These are phyloP conservation scores for Sinohyriopsis cumingii DNA, from an alignment of 2,888 invertebrate genomes.

Conservation along the genomic window DNA sequence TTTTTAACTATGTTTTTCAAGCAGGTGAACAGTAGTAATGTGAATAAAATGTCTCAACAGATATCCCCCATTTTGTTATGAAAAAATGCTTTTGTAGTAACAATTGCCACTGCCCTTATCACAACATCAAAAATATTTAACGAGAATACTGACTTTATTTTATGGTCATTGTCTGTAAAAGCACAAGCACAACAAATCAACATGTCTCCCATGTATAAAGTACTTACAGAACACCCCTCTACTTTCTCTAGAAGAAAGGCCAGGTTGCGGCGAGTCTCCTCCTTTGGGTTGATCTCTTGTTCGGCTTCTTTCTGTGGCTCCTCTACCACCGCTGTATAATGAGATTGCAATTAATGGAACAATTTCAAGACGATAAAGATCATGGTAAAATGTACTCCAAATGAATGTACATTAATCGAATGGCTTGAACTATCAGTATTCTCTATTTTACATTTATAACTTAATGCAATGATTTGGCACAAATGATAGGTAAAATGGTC, in stretches of 20 bases:
- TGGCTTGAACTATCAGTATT: not conserved
- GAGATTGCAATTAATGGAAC: not conserved
- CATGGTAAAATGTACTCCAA: no score
- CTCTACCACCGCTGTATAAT: constrained; percentile 56
- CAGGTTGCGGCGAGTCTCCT: constrained; percentile 66
- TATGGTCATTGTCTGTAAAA: not conserved
- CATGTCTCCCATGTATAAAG: not conserved
- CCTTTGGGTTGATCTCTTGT: constrained; percentile 58
- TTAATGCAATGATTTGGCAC: not conserved
- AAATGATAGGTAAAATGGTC: no score
- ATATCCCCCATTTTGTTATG: no score
- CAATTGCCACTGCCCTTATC: no score
- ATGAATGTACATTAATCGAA: constrained; percentile 1
- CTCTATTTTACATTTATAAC: not conserved
- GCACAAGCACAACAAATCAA: not conserved
- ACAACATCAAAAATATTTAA: not conserved
- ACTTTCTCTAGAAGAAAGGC: constrained; percentile 84
- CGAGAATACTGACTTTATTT: no score
- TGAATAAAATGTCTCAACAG: no score
- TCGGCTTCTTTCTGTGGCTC: constrained; percentile 50
- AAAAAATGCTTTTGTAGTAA: no score
- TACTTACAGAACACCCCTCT: constrained; percentile 84
- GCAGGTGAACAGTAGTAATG: no score
- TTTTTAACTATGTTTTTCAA: no score
- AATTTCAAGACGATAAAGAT: not conserved